phyloP scores from a whole-genome alignment of 2,888 invertebrate genomes.

The Macrosoma leucophasiata region DNA sequence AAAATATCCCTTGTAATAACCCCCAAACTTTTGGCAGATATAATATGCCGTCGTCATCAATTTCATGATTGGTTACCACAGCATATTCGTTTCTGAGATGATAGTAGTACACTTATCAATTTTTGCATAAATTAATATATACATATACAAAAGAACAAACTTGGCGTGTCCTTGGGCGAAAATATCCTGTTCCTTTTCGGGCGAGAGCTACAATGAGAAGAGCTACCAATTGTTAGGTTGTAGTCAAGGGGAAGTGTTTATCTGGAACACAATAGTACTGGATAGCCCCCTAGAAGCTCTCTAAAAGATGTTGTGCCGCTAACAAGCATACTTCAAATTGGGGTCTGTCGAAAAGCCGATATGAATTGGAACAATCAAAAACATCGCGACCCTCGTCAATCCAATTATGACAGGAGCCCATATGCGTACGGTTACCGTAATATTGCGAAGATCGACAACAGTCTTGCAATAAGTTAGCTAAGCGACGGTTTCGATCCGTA shows the following conservation, averaged over 20 bases:
- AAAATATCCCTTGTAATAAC: too few species aligned
- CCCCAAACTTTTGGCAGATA: too few species aligned
- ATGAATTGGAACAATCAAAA: conserved; percentile 47
- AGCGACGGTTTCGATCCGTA: conserved; percentile 31
- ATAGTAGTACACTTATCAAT: too few species aligned
- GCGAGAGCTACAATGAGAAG: too few species aligned
- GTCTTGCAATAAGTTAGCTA: conserved; percentile 23
- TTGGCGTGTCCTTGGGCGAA: too few species aligned
- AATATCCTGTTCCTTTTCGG: too few species aligned
- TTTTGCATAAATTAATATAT: too few species aligned
- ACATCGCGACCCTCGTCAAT: conserved; percentile 49
- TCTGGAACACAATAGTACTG: conserved; percentile 31
- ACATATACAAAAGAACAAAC: too few species aligned
- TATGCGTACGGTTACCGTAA: conserved; percentile 20
- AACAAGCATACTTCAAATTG: conserved; percentile 44
- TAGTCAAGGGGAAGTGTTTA: conserved; percentile 50
- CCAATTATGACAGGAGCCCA: conserved; percentile 42
- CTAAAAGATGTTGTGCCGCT: conserved; percentile 29
- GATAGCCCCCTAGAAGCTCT: conserved; percentile 42
- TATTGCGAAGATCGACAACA: conserved; percentile 29
- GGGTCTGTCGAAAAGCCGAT: conserved; percentile 41
- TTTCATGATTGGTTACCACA: too few species aligned
- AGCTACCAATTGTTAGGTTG: too few species aligned
- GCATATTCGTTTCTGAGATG: too few species aligned
- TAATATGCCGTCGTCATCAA: too few species aligned